Percentiles rank a stretch among this genome's conserved stretches.
Evolutionary conservation across 2,113 vertebrate genomes (phyloP).

Genomic region (Melanocharis versteri): DNA sequence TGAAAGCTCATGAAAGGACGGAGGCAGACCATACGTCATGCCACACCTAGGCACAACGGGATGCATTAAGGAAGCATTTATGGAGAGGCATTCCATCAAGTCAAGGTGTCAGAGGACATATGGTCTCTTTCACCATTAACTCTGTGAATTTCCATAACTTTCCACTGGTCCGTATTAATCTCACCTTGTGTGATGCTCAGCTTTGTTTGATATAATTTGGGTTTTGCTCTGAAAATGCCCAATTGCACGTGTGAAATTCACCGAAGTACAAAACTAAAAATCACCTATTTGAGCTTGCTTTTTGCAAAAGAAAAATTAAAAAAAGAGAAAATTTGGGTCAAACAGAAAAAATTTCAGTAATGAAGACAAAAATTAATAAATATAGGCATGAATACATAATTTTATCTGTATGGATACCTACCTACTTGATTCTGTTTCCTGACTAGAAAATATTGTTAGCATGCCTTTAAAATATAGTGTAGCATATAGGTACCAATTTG

Average conservation of each 20-base stretch:
- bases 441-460: neutral
- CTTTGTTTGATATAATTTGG: neutral
- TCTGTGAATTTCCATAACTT: neutral
- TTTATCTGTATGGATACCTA: neutral
- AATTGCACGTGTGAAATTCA: neutral
- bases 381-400: neutral
- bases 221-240: neutral
- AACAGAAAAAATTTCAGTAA: neutral
- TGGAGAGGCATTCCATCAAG: conserved; percentile 47
- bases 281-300: neutral
- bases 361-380: neutral
- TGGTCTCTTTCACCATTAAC: conserved; percentile 44
- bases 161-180: neutral
- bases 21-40: conserved; percentile 24
- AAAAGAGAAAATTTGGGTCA: neutral
- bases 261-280: neutral
- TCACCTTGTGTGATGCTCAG: neutral
- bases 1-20: conserved; percentile 24
- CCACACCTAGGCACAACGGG: conserved; percentile 25
- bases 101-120: conserved; percentile 31
- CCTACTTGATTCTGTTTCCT: neutral
- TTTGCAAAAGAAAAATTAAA: neutral
- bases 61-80: conserved; percentile 52
- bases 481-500: neutral
- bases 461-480: neutral